Conservation (phyloP, 2,797 vertebrate genomes). For the Danio albolineatus region DNA sequence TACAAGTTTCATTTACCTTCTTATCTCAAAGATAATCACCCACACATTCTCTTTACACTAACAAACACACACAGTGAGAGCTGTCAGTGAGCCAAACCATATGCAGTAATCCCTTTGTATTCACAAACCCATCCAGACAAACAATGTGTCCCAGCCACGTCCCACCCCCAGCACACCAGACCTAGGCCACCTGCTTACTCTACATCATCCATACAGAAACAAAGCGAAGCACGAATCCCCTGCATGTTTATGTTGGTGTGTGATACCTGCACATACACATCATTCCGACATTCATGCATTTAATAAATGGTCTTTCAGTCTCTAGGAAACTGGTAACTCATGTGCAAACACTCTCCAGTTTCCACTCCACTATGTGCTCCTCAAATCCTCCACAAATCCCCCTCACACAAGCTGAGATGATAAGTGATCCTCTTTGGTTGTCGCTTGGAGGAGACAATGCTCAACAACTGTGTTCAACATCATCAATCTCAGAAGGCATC, state of each 20-base stretch:
- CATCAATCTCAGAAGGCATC: slow-evolving; percentile 84
- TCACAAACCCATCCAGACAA: slow-evolving; percentile 77
- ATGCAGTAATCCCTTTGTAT: slow-evolving; percentile 83
- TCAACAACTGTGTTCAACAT: slow-evolving; percentile 79
- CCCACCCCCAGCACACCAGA: slow-evolving; percentile 74
- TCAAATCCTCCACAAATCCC: slow-evolving; percentile 68
- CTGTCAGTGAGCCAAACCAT: slow-evolving; percentile 72
- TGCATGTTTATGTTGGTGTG: slow-evolving; percentile 1
- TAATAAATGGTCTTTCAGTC: slow-evolving; percentile 21
- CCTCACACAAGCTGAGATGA: slow-evolving; percentile 80
- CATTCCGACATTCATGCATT: not conserved
- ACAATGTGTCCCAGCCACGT: slow-evolving; percentile 76
- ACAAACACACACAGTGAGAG: slow-evolving; percentile 66
- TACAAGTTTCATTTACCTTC: slow-evolving; percentile 61
- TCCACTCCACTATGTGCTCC: slow-evolving; percentile 70
- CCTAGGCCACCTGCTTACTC: slow-evolving; percentile 77
- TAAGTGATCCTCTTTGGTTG: slow-evolving; percentile 80
- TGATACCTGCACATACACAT: not conserved
- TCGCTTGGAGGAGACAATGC: slow-evolving; percentile 78
- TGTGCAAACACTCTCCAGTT: slow-evolving; percentile 74
- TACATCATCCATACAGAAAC: slow-evolving; percentile 48
- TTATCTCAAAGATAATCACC: slow-evolving; percentile 54
- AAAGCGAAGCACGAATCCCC: slow-evolving; percentile 10
- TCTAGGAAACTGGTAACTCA: slow-evolving; percentile 61
- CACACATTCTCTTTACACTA: slow-evolving; percentile 58